Percentiles rank a stretch among this genome's conserved stretches.
phyloP scores from a whole-genome alignment of 2,113 vertebrate genomes.

The Labeo rohita region DNA sequence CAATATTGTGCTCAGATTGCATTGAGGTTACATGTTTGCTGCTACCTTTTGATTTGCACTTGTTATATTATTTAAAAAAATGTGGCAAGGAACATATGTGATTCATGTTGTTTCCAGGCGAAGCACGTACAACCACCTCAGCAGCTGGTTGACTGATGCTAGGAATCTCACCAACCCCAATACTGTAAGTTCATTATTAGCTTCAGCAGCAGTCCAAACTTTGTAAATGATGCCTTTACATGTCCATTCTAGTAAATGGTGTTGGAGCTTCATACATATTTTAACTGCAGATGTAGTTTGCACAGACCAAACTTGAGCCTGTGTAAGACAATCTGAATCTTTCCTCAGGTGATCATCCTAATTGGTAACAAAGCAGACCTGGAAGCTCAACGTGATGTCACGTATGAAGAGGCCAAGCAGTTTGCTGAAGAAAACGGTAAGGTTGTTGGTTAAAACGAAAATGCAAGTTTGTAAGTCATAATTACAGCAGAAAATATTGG shows the following conservation, averaged over 20 bases:
- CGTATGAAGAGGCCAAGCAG: conserved; percentile 99
- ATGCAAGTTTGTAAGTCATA: background rate
- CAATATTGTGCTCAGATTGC: background rate
- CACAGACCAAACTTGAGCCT: background rate
- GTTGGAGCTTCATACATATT: background rate
- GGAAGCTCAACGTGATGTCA: conserved; percentile 97
- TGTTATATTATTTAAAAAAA: background rate
- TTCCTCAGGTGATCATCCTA: conserved; percentile 93
- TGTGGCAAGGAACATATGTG: background rate
- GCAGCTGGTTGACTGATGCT: conserved; percentile 99
- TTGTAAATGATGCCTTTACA: background rate
- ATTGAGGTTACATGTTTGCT: background rate
- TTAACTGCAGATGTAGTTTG: background rate
- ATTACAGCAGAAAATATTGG: background rate
- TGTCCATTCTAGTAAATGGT: background rate
- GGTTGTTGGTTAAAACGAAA: conserved; percentile 45
- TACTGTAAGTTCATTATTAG: conserved; percentile 84
- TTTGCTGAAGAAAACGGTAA: conserved; percentile 97
- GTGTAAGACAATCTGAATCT: background rate
- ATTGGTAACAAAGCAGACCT: conserved; percentile 98
- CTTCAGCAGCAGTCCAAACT: background rate
- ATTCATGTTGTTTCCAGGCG: conserved; percentile 77
- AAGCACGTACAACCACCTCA: conserved; percentile 97
- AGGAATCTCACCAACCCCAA: conserved; percentile 99
- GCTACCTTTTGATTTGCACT: background rate